Evolutionary conservation across 1,140 invertebrate species (phyloP).

Genomic region (Drosophila nasuta): DNA sequence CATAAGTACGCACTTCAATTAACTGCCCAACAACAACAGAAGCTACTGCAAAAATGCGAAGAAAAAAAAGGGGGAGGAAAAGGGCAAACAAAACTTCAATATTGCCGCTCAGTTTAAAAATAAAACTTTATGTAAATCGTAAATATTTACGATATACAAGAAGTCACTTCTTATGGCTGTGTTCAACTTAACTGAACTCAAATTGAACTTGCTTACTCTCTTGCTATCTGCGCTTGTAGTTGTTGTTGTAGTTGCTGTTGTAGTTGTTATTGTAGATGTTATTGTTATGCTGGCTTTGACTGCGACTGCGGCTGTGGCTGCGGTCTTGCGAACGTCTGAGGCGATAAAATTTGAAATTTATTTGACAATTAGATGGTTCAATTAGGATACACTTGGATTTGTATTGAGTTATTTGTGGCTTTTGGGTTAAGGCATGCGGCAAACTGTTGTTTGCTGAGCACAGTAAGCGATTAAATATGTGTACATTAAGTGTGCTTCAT

Average conservation of each 20-base stretch:
- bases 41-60: neutral
- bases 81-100: constrained; percentile 46
- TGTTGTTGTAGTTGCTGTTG: neutral
- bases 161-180: constrained; percentile 25
- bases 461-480: neutral
- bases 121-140: constrained; percentile 72
- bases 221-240: neutral
- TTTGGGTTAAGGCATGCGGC: neutral
- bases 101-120: constrained; percentile 37
- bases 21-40: constrained; percentile 26
- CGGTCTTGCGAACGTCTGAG: constrained; percentile 25
- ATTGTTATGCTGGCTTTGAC: constrained; percentile 12
- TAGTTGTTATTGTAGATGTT: constrained; percentile 16
- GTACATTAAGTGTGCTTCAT: neutral
- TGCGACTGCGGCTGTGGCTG: constrained; percentile 3
- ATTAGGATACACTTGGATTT: constrained; percentile 39
- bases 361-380: constrained; percentile 43
- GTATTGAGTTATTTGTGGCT: constrained; percentile 32
- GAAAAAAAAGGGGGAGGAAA: neutral
- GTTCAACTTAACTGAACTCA: constrained; percentile 29
- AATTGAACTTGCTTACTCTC: constrained; percentile 33
- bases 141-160: constrained; percentile 69
- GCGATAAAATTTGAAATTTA: constrained; percentile 44
- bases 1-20: constrained; percentile 52
- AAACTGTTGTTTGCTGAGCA: neutral